Conservation (phyloP, 2,888 invertebrate species). For the Atethmia centrago region DNA sequence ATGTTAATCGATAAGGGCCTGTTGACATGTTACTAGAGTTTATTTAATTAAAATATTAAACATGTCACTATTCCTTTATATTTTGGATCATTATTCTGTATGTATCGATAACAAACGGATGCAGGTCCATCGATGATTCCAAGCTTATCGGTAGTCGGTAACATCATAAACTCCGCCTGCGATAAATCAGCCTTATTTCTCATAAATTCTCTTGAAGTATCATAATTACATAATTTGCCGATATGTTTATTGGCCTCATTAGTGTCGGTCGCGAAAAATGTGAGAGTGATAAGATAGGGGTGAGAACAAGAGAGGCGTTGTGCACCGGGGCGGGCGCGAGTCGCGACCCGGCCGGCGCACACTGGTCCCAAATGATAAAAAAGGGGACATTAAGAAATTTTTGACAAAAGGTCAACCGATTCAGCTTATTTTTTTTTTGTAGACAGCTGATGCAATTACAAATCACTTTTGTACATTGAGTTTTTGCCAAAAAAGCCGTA, state of each 20-base stretch:
- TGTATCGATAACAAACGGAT: conserved; percentile 32
- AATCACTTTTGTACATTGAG: too few relatives aligned
- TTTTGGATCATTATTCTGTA: conserved; percentile 2
- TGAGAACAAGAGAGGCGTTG: conserved; percentile 83
- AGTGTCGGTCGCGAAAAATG: conserved; percentile 86
- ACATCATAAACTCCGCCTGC: conserved; percentile 63
- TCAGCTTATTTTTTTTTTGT: too few relatives aligned
- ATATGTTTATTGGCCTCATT: conserved; percentile 85
- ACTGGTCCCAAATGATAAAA: too few relatives aligned
- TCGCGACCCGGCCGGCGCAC: conserved; percentile 60
- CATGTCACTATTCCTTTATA: conserved; percentile 1
- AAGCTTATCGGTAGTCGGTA: conserved; percentile 59
- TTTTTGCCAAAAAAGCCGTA: too few relatives aligned
- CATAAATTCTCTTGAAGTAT: conserved; percentile 74
- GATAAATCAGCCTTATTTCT: conserved; percentile 72
- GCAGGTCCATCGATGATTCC: conserved; percentile 39
- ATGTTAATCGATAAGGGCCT: conserved; percentile 36
- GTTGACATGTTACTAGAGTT: conserved; percentile 23
- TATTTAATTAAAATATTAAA: conserved; percentile 10
- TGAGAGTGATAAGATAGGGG: conserved; percentile 87
- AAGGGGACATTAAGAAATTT: too few relatives aligned
- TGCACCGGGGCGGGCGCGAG: conserved; percentile 67
- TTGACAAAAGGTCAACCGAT: too few relatives aligned
- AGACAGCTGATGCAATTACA: too few relatives aligned
- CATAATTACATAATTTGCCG: conserved; percentile 80